Conservation (phyloP, 2,113 vertebrate genomes). For the Lepus europaeus region DNA sequence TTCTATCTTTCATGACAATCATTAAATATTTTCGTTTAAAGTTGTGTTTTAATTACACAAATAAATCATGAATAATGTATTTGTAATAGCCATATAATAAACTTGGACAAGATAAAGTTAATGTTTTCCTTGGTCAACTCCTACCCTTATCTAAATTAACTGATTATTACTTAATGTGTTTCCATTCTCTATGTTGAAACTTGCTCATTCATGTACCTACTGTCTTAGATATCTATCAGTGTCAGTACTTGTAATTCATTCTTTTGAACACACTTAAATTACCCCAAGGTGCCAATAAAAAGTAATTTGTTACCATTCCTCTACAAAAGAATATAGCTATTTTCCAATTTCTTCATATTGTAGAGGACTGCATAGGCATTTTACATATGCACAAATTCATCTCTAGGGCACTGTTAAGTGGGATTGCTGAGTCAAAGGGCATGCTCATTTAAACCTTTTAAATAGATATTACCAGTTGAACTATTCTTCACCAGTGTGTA, state of each 20-base stretch:
- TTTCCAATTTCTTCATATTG: background rate
- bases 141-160: background rate
- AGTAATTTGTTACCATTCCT: conserved; percentile 36
- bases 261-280: conserved; percentile 1
- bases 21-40: background rate
- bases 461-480: background rate
- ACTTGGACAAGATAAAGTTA: background rate
- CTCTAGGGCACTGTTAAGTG: background rate
- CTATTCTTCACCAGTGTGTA: background rate
- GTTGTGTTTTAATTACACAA: conserved; percentile 9
- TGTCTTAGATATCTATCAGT: background rate
- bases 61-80: background rate
- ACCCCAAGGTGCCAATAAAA: conserved; percentile 5
- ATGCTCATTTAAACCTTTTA: background rate
- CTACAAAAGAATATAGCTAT: background rate
- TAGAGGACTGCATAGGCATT: background rate
- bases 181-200: background rate
- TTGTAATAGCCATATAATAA: conserved; percentile 38
- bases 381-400: background rate
- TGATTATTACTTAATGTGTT: background rate
- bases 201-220: background rate
- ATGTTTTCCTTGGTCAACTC: background rate
- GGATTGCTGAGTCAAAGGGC: background rate
- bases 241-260: background rate
- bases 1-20: conserved; percentile 14